Base-by-base conservation (phyloP, 2,888 invertebrate species). In the Lochmaea capreae region DNA sequence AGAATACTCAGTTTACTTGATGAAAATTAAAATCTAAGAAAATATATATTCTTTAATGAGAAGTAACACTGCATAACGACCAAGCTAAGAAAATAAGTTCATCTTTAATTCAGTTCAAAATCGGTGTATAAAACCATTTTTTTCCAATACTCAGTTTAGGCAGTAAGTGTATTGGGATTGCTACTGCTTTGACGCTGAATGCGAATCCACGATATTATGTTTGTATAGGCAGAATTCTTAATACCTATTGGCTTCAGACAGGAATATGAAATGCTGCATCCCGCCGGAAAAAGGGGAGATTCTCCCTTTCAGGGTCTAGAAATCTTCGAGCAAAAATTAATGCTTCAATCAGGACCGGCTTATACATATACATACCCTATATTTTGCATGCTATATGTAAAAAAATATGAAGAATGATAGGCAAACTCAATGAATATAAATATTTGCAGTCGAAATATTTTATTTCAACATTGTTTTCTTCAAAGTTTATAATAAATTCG, bases 131-230 rank as follows among this genome's bases (percentile, higher is more conserved):
- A 74, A 70, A 71, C 73, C 62, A 74, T 67, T 74, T 74, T 71
- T 71, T 22, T 71, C 71, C 67, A 71, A 71, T 68, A 71, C 71
- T 67, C 65, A 63, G 67, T 74, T 70, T 71, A 72, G 65, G 65
- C 72, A 72, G 26, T 65, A 46, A 72, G 26, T 65, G 67, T 63
- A 67, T 57, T 69, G 63, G 65, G 69, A 70, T 73, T 67, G 61
- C 61, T 69, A 65, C 61, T 65, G 62, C 73, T 70, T 62, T 62
- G 59, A 61, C 68, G 43, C 69, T 73, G 66, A 70, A 73, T 73
- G 73, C 66, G 70, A 69, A 70, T 68, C 65, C 65, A 57, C 49
- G 73, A 73, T 73, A 73, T 73, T 73, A 70, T 70, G 70, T 73
- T 73, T 73, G 73, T 70, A 62, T 70, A 73, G 73, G 39, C 62